Percentiles rank a stretch among this genome's conserved stretches.
phyloP scores from a whole-genome alignment of 2,113 vertebrate genomes.

The Aldabrachelys gigantea region DNA sequence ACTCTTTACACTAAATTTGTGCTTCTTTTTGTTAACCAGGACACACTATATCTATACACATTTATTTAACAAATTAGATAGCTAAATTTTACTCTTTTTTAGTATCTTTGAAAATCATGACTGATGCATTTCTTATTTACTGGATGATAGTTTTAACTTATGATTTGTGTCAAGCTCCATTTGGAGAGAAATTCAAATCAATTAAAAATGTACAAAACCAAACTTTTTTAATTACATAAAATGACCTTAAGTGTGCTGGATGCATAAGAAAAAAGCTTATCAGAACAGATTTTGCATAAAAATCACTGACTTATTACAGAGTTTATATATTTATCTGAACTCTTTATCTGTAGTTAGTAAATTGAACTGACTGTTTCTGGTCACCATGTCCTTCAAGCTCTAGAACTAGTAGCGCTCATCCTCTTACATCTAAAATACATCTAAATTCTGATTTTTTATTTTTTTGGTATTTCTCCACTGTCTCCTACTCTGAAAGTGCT shows the following conservation, averaged over 20 bases:
- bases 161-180: background rate
- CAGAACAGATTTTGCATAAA: too few relatives aligned
- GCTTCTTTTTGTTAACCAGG: background rate
- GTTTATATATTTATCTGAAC: too few relatives aligned
- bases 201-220: background rate
- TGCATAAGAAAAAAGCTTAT: background rate
- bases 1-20: background rate
- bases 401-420: too few relatives aligned
- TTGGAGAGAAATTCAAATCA: background rate
- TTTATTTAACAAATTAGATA: background rate
- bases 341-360: too few relatives aligned
- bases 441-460: too few relatives aligned
- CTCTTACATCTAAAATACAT: too few relatives aligned
- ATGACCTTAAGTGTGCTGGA: background rate
- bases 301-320: too few relatives aligned
- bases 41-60: background rate
- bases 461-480: background rate
- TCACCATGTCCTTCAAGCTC: too few relatives aligned
- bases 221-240: background rate
- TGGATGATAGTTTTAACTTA: background rate
- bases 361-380: too few relatives aligned
- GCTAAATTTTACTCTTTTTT: background rate
- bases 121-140: background rate
- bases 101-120: background rate
- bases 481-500: background rate